Evolutionary conservation across 2,888 invertebrate genomes (phyloP), one percentile per base, ranked within the genome.

Genomic region (Heterodera filipjevi): DNA sequence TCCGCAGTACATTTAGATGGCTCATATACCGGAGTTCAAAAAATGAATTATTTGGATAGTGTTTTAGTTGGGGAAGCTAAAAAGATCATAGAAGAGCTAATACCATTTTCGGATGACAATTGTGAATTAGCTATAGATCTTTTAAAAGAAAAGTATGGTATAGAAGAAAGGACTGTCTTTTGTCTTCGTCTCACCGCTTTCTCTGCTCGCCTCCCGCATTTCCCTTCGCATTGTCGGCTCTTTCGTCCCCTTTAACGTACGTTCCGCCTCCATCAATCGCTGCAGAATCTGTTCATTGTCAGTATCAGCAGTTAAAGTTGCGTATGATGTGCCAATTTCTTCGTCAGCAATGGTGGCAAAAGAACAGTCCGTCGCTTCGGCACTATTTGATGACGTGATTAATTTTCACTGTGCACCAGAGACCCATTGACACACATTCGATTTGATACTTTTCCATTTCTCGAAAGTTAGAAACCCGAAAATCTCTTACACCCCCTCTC

Each of bases 241-340:
- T 35, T 46, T 53, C 16, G 53, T 44, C 27, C n/a, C 44, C 32
- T 66, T 39, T 14, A 75, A 44, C 39, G 66, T 59, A 27, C n/a
- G 33, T 33, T 75, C 75, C 27, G 75, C 75, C 39, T 75, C 66
- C 75, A 75, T 75, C 66, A 75, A 30, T 3, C 75, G 59, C 22
- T 22, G 49, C 16, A 75, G 39, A 30, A 32, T 14, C 12, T 19
- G 12, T 75, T 75, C 66, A n/a, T n/a, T n/a, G n/a, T n/a, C n/a
- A 16, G 64, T 16, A 32, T 46, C 75, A 12, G 53, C 32, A 49
- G 59, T 10, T 5, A 10, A 27, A 12, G 33, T 27, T 30, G 75
- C 27, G 59, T 27, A 33, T 32, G 66, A 27, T 3, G 30, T 8
- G 66, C 8, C 66, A 27, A n/a, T n/a, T n/a, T 32, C 30, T 10